Conservation (phyloP, 2,888 invertebrate genomes). For the Temnothorax rugatulus region DNA sequence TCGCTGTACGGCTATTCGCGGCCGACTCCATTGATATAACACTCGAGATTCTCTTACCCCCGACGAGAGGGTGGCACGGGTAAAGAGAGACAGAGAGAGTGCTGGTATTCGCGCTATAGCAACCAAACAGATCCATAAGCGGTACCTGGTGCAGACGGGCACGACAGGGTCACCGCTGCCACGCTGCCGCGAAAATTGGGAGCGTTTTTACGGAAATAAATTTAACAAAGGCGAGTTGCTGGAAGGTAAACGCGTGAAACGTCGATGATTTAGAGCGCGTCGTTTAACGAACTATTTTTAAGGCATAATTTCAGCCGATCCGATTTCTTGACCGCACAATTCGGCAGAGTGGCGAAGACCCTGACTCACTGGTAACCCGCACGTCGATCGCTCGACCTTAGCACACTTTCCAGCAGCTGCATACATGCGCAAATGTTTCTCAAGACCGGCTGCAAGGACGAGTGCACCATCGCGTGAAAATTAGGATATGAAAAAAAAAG, state of each 20-base stretch:
- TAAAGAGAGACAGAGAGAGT: constrained; percentile 53
- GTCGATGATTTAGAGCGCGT: not conserved
- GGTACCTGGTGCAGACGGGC: constrained; percentile 80
- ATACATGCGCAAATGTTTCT: constrained; percentile 46
- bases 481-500: not conserved
- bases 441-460: constrained; percentile 21
- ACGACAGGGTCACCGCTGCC: constrained; percentile 81
- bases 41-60: constrained; percentile 59
- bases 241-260: constrained; percentile 12
- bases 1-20: constrained; percentile 60
- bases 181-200: constrained; percentile 14
- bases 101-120: constrained; percentile 74
- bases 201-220: constrained; percentile 28
- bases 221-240: not conserved
- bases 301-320: not conserved
- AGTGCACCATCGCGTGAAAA: constrained; percentile 29
- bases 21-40: constrained; percentile 64
- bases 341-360: constrained; percentile 9
- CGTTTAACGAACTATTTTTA: constrained; percentile 7
- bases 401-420: constrained; percentile 54
- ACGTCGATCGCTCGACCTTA: constrained; percentile 66
- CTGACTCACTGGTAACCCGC: constrained; percentile 42
- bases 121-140: constrained; percentile 82
- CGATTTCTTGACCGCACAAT: not conserved
- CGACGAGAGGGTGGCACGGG: constrained; percentile 50